Evolutionary conservation across 2,113 vertebrate genomes (phyloP), one percentile per base, ranked within the genome.

Genomic region (Ictalurus punctatus): DNA sequence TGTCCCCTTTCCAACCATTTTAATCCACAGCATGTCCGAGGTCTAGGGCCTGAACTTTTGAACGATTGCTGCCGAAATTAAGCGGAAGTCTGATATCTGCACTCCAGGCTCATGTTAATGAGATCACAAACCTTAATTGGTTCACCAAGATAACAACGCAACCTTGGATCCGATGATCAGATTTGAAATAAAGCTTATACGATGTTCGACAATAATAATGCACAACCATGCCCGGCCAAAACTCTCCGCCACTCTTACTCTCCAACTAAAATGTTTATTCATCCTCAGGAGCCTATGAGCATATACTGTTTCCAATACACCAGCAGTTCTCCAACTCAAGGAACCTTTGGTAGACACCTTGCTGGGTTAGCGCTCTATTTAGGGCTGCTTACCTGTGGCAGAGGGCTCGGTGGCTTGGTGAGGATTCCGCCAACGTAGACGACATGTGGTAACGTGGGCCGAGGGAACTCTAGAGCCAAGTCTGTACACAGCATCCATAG

Each of bases 401-500:
- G 95, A 58, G 97, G 97, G 92, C 92, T 96, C 89, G 98, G 96
- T 0, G 98, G 98, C 91, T 97, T 96, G 83, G 98, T 99, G 2
- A 99, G 96, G 94, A 99, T 99, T 91, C 99, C 99, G 92, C 99
- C 99, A 54, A 99, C 97, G 79, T 99, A 99, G 16, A 99, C 99
- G 80, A 99, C 98, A 2, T 99, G 98, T 69, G 99, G 99, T 87
- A 99, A 94, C 0, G 98, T 99, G 30, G 99, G 99, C 89, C 99
- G 96, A 0, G 98, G 99, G 89, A 99, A 99, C 94, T 99, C 99
- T 92, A 99, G 95, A 0, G 99, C 99, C 93, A 99, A 88, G 84
- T 99, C 99, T 0, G 99, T 99, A 91, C 98, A 99, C 23, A 99
- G 96, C 98, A 99, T 99, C 98, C 98, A 99, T 67, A 99, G 95